Percentiles rank a stretch among this genome's conserved stretches.
Evolutionary conservation across 2,797 vertebrate species (phyloP).

Genomic region (Spea hammondii): DNA sequence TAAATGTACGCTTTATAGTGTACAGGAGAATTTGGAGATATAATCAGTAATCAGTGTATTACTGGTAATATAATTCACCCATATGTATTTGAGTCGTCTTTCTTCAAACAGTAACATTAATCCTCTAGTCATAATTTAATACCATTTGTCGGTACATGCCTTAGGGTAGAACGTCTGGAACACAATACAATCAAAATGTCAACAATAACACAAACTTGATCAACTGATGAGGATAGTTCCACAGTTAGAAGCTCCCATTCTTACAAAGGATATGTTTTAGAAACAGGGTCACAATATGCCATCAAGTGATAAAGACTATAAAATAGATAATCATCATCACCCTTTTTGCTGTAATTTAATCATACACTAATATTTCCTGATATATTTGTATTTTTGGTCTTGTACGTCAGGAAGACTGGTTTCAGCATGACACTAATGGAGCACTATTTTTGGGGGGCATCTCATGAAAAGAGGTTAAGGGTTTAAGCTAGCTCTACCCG

Average conservation of each 20-base stretch:
- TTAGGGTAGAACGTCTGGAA: constrained; percentile 2
- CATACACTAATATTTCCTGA: too few species aligned
- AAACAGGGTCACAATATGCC: too few species aligned
- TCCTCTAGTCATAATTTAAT: constrained; percentile 6
- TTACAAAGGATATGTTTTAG: background rate
- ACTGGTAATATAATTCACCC: constrained; percentile 1
- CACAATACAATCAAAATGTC: constrained; percentile 6
- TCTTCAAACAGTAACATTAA: constrained; percentile 1
- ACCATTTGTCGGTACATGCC: constrained; percentile 4
- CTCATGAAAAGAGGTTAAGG: too few species aligned
- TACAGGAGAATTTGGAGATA: background rate
- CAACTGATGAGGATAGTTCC: background rate
- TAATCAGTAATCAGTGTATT: background rate
- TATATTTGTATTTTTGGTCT: too few species aligned
- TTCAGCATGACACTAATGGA: too few species aligned
- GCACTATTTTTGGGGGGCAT: too few species aligned
- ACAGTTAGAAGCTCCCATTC: background rate
- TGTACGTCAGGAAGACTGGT: too few species aligned
- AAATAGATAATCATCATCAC: too few species aligned
- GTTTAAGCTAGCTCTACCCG: too few species aligned
- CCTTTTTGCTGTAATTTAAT: too few species aligned
- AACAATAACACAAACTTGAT: background rate
- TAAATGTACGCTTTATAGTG: too few species aligned
- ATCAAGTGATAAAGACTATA: too few species aligned
- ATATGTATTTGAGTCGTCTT: constrained; percentile 1